Conservation (phyloP, 2,888 invertebrate species). For the Adela reaumurella region DNA sequence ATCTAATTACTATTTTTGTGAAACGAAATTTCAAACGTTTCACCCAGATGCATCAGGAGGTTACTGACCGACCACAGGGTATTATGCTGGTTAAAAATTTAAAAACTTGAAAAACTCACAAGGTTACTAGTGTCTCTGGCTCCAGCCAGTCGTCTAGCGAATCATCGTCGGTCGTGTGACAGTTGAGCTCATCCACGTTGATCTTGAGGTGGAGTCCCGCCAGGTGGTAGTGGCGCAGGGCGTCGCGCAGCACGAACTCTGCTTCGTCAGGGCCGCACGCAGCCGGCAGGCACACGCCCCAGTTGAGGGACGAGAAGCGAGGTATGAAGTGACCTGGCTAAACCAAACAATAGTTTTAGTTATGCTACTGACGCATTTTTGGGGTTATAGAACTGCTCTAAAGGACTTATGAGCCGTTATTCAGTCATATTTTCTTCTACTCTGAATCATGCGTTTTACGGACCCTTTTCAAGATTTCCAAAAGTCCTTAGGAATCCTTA, state of each 20-base stretch:
- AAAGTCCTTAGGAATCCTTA: too few species aligned
- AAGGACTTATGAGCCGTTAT: too few species aligned
- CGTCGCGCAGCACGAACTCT: slow-evolving; percentile 52
- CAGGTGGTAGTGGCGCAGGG: slow-evolving; percentile 59
- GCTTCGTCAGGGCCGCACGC: slow-evolving; percentile 60
- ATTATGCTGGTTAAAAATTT: too few species aligned
- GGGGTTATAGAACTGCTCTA: too few species aligned
- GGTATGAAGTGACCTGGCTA: slow-evolving; percentile 73
- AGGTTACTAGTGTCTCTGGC: slow-evolving; percentile 33
- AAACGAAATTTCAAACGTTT: too few species aligned
- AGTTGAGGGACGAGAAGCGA: slow-evolving; percentile 65
- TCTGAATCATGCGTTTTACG: too few species aligned
- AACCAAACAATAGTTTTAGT: slow-evolving; percentile 23
- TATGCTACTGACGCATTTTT: not conserved
- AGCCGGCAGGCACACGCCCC: slow-evolving; percentile 68
- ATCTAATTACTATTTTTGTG: too few species aligned
- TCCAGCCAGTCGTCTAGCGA: slow-evolving; percentile 39
- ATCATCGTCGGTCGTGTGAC: slow-evolving; percentile 45
- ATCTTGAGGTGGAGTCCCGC: slow-evolving; percentile 57
- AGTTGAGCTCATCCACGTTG: slow-evolving; percentile 62
- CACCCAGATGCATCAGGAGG: too few species aligned
- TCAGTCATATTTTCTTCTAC: too few species aligned
- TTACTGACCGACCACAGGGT: too few species aligned
- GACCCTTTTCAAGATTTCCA: too few species aligned
- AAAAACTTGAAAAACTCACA: slow-evolving; percentile 29